phyloP scores from a whole-genome alignment of 2,888 invertebrate genomes.

The Dryobota labecula region DNA sequence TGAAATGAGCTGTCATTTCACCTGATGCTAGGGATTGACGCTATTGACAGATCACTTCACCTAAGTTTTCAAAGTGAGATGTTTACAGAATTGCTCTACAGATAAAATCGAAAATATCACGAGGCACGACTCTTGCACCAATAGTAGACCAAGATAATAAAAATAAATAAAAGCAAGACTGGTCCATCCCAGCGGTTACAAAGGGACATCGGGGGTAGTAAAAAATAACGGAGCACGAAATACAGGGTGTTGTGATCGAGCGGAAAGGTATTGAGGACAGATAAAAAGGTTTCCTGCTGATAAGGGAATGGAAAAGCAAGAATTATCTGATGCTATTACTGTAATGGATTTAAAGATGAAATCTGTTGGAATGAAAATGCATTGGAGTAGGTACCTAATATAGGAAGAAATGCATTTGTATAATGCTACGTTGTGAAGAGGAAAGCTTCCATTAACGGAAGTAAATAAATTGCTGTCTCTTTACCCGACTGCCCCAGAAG shows the following conservation, averaged over 20 bases:
- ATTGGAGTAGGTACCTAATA: background rate
- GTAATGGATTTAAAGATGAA: slow-evolving; percentile 10
- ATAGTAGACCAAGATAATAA: slow-evolving; percentile 54
- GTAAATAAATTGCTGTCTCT: background rate
- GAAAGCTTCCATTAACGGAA: background rate
- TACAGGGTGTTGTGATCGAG: slow-evolving; percentile 34
- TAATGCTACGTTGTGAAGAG: background rate
- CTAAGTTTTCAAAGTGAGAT: too few relatives aligned
- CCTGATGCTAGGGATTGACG: too few relatives aligned
- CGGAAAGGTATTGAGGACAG: slow-evolving; percentile 41
- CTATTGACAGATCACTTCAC: too few relatives aligned
- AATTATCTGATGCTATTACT: slow-evolving; percentile 23
- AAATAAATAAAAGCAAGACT: slow-evolving; percentile 68
- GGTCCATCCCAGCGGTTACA: slow-evolving; percentile 59
- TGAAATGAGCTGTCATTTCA: too few relatives aligned
- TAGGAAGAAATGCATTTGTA: background rate
- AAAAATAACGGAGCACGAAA: slow-evolving; percentile 56
- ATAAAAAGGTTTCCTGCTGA: slow-evolving; percentile 49
- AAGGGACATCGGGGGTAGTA: slow-evolving; percentile 38
- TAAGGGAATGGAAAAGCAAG: slow-evolving; percentile 23
- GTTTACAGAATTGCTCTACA: too few relatives aligned
- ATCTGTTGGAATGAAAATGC: slow-evolving; percentile 9
- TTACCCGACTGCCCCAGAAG: too few relatives aligned
- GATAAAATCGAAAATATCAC: slow-evolving; percentile 7
- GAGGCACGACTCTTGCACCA: slow-evolving; percentile 8